A percentile compares a stretch with the other conserved stretches of the same genome.
Conservation (phyloP, 2,888 invertebrate genomes). For the Steinernema carpocapsae region DNA sequence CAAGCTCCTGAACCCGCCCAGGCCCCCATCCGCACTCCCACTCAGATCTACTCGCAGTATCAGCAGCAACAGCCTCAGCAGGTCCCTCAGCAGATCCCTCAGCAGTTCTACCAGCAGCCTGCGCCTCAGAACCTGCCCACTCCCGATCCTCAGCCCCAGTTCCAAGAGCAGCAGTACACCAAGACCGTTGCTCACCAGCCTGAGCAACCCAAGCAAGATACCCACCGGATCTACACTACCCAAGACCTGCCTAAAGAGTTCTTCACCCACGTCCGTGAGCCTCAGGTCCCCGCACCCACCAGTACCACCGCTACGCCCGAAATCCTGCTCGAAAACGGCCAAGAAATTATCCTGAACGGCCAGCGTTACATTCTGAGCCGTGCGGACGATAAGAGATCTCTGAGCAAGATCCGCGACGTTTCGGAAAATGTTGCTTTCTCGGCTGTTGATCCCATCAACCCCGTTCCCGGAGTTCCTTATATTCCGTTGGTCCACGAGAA, state of each 20-base stretch:
- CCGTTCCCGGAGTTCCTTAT: neutral
- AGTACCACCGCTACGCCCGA: neutral
- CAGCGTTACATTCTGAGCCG: conserved; percentile 18
- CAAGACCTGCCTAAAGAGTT: neutral
- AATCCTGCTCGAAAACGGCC: conserved; percentile 9
- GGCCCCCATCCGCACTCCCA: neutral
- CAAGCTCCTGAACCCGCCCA: too few species aligned
- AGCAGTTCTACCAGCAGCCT: neutral
- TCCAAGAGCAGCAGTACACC: neutral
- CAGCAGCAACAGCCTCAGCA: conserved; percentile 6
- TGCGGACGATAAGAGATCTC: neutral
- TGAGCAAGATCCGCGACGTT: too few species aligned
- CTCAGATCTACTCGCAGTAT: neutral
- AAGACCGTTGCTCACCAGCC: neutral
- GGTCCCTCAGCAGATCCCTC: neutral
- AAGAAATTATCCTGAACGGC: conserved; percentile 10
- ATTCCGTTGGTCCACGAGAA: neutral
- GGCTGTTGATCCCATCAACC: neutral
- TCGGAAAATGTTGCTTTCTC: neutral
- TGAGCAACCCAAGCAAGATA: neutral
- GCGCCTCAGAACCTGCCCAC: conserved; percentile 4
- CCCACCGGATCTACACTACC: neutral
- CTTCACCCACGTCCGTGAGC: neutral
- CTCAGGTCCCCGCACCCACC: neutral
- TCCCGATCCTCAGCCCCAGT: neutral